phyloP scores from a whole-genome alignment of 2,888 invertebrate species.

The Elgonia sp. region DNA sequence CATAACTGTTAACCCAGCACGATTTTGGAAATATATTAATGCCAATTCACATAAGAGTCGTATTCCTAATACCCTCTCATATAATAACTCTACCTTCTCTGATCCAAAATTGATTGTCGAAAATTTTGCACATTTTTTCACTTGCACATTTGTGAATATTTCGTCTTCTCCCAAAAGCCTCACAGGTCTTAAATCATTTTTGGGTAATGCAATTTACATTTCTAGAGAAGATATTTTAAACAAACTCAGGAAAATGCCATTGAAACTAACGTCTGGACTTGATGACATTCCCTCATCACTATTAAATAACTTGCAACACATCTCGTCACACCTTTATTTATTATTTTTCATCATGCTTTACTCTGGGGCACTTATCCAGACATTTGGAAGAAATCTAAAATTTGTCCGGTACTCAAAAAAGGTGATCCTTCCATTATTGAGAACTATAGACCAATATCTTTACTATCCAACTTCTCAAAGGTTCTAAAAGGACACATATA shows the following conservation, averaged over 20 bases:
- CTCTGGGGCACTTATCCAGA: not conserved
- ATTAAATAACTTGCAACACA: not conserved
- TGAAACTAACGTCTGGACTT: not conserved
- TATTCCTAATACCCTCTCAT: not conserved
- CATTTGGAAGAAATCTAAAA: not conserved
- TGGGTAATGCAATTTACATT: not conserved
- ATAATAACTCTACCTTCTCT: not conserved
- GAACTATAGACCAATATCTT: not conserved
- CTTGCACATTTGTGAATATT: not conserved
- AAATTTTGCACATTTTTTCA: not conserved
- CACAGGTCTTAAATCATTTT: not conserved
- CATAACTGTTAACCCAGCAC: no score
- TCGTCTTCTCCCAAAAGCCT: no score
- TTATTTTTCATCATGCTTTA: not conserved
- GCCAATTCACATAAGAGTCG: not conserved
- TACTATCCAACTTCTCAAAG: not conserved
- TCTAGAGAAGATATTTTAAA: not conserved
- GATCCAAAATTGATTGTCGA: slow-evolving; percentile 4
- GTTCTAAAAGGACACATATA: not conserved
- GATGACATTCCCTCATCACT: slow-evolving; percentile 1
- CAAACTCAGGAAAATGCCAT: not conserved
- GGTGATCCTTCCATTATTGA: not conserved
- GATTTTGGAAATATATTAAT: no score
- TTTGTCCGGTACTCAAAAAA: not conserved
- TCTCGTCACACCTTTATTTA: not conserved